Conservation (phyloP, 2,113 vertebrate species). For the Proteles cristata region DNA sequence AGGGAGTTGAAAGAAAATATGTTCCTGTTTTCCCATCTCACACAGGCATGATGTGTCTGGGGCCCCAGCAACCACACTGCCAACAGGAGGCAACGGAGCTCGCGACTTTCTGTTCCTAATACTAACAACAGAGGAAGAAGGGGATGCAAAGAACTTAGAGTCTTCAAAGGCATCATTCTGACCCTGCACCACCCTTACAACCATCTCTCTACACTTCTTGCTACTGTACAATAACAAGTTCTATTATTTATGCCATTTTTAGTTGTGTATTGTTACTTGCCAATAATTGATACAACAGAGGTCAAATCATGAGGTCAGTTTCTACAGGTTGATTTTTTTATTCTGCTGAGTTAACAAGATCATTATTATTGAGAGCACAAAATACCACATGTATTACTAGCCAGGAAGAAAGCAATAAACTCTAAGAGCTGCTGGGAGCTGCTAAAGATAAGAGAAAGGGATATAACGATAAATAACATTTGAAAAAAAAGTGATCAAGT, state of each 20-base stretch:
- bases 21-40: not conserved
- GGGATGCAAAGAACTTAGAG: not conserved
- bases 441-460: conserved; percentile 21
- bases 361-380: not conserved
- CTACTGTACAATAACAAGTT: not conserved
- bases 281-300: not conserved
- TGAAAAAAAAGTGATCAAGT: not conserved
- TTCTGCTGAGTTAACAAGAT: not conserved
- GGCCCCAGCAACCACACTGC: not conserved
- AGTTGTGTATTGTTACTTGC: not conserved
- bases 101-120: not conserved
- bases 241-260: conserved; percentile 22
- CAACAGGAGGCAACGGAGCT: conserved; percentile 1
- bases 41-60: not conserved
- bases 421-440: not conserved
- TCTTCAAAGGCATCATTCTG: not conserved
- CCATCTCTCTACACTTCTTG: not conserved
- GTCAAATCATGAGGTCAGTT: conserved; percentile 31
- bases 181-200: not conserved
- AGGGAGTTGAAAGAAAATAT: not conserved
- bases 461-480: not conserved
- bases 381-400: not conserved
- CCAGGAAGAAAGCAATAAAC: conserved; percentile 39
- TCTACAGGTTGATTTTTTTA: conserved; percentile 40
- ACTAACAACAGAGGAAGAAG: not conserved